Base-by-base conservation (phyloP, 2,797 vertebrate species). In the Mycteria americana region DNA sequence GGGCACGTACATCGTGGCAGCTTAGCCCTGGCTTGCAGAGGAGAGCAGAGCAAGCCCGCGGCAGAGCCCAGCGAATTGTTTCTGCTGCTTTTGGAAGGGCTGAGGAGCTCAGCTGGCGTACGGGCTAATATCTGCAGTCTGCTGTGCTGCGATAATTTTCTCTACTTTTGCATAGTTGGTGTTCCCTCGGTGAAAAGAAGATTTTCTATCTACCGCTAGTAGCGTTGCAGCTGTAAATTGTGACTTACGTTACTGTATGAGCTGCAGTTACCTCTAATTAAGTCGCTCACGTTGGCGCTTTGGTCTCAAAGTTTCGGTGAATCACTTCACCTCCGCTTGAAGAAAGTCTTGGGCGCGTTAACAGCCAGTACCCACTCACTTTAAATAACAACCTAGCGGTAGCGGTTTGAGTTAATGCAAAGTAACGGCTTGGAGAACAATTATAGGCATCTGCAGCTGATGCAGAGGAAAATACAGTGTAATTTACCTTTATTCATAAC, bases 401-500 rank as follows among this genome's bases (percentile, higher is more conserved):
- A 35, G 50, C 8, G 5, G 18, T 73, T 62, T 41, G 41, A 62
- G 64, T 74, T 67, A 30, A 64, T 41, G 45, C 25, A 2, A 35
- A 89, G 68, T 67, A 48, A 78, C 33, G 54, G 62, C 70, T 74
- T 35, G 23, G 72, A 59, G 92, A 93, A 54, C 70, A 75, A 8
- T 85, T 85, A 45, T 1, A 60, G 72, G 27, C 35, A 33, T 63
- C 33, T 91, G 41, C 56, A 37, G 56, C 72, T 70, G 73, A 46
- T 60, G 45, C 5, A 0, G 67, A 81, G 59, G 46, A 73, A 93
- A 96, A 57, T 50, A 41, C 33, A 24, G 46, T 50, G 54, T 85
- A 62, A 93, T 92, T 95, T 77, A 62, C 62, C 35, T 83, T 80
- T 93, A 45, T 62, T 83, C 65, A 4, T 65, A 91, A 68, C 13